A percentile compares a stretch with the other conserved stretches of the same genome.
Conservation (phyloP, 1,140 invertebrate genomes). For the Agraylea sexmaculata region DNA sequence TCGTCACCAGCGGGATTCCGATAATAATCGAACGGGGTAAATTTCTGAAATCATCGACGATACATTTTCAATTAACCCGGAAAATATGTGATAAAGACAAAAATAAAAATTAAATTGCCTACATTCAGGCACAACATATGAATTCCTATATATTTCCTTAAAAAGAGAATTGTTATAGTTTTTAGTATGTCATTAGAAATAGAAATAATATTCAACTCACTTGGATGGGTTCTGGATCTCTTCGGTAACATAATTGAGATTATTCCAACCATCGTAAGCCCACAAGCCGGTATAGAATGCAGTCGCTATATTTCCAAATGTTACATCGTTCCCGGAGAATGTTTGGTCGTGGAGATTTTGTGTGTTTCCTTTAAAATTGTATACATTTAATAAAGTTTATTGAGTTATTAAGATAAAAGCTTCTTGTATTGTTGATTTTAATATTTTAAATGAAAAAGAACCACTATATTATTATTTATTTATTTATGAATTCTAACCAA, state of each 20-base stretch:
- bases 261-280: slow-evolving; percentile 99
- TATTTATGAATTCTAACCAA: too few species aligned
- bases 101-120: slow-evolving; percentile 3
- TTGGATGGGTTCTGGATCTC: slow-evolving; percentile 96
- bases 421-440: not conserved
- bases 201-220: slow-evolving; percentile 47
- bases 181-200: slow-evolving; percentile 1
- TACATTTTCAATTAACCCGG: slow-evolving; percentile 4
- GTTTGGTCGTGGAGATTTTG: slow-evolving; percentile 83
- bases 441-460: too few species aligned
- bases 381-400: slow-evolving; percentile 7
- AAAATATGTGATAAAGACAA: too few species aligned
- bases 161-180: not conserved
- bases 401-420: slow-evolving; percentile 1
- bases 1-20: slow-evolving; percentile 88
- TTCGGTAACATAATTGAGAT: slow-evolving; percentile 97
- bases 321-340: slow-evolving; percentile 49
- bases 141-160: slow-evolving; percentile 1
- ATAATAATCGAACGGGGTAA: slow-evolving; percentile 92
- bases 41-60: slow-evolving; percentile 52
- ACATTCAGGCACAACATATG: slow-evolving; percentile 6
- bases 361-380: slow-evolving; percentile 67
- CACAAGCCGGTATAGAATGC: slow-evolving; percentile 97
- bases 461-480: too few species aligned
- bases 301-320: slow-evolving; percentile 79